Base-by-base conservation (phyloP, 2,797 vertebrate species). In the Phaenicophaeus curvirostris region DNA sequence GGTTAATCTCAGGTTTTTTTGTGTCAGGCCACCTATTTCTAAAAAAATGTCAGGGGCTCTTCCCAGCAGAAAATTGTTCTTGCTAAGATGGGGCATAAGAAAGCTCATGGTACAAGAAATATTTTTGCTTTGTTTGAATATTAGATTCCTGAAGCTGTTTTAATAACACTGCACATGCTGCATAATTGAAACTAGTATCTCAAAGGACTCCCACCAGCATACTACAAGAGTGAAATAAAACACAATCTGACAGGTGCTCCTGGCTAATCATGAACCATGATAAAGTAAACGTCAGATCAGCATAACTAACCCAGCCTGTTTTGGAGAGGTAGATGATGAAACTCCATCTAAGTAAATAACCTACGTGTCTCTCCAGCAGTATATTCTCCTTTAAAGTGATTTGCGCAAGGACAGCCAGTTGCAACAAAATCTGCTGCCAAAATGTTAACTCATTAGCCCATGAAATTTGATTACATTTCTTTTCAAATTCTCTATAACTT, bases 281-380 rank as follows among this genome's bases (percentile, higher is more conserved):
- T 42, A 86, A 93, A 86, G 79, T 85, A 90, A 84, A 27, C 63
- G 87, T 87, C 30, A 67, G 31, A 55, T 93, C 71, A 94, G 23
- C 11, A 3, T 76, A 94, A 95, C 66, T 58, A 75, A 66, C 72
- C 71, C 71, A 92, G 53, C 53, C 72, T 90, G 46, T 41, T 92
- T 65, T 85, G 63, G 46, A 81, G 33, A 85, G 67, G 24, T 46
- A 67, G 83, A 67, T 91, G 65, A 74, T 82, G 84, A 80, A 96
- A 90, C 54, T 77, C 33, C 33, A 65, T 87, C 53, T 82, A 35
- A 63, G 65, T 88, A 92, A 93, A 89, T 94, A 71, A 77, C 13
- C 21, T 85, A 86, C 72, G 77, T 85, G 72, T 50, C 72, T 87
- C 82, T 85, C 75, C 35, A 55, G 33, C 44, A 58, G 10, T 71